These are phyloP conservation scores for Chaetogeoica ovagalla DNA, from an alignment of 2,888 invertebrate genomes.

Conservation along the genomic window DNA sequence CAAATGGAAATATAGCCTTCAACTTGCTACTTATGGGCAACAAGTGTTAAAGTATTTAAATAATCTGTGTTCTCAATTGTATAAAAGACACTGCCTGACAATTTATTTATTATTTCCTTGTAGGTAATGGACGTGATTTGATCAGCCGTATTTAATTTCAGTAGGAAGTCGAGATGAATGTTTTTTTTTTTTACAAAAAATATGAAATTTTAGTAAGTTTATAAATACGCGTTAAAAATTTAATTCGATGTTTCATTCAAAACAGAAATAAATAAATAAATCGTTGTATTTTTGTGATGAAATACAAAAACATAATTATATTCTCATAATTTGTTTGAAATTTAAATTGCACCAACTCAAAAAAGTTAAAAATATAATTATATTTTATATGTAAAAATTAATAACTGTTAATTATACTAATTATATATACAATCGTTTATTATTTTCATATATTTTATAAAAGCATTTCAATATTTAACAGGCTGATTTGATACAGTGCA, in stretches of 20 bases:
- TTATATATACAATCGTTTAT: background rate
- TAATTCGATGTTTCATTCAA: background rate
- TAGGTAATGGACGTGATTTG: conserved; percentile 24
- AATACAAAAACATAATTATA: no score
- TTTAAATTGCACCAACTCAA: no score
- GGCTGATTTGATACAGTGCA: no score
- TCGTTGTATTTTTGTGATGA: background rate
- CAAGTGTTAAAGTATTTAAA: conserved; percentile 47
- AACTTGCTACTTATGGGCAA: conserved; percentile 53
- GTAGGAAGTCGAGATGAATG: background rate
- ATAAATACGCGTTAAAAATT: background rate
- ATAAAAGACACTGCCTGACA: conserved; percentile 31
- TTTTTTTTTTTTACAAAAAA: background rate
- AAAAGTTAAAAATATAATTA: no score
- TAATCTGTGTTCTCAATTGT: conserved; percentile 44
- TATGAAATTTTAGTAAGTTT: background rate
- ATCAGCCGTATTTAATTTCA: background rate
- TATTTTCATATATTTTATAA: background rate
- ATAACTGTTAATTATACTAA: no score
- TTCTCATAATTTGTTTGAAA: no score
- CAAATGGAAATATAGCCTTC: conserved; percentile 48
- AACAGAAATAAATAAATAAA: background rate
- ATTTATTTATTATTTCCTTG: conserved; percentile 50
- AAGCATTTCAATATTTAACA: background rate
- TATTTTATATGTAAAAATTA: no score